A percentile compares a stretch with the other conserved stretches of the same genome.
Conservation (phyloP, 2,797 vertebrate genomes). For the Malurus splendens region DNA sequence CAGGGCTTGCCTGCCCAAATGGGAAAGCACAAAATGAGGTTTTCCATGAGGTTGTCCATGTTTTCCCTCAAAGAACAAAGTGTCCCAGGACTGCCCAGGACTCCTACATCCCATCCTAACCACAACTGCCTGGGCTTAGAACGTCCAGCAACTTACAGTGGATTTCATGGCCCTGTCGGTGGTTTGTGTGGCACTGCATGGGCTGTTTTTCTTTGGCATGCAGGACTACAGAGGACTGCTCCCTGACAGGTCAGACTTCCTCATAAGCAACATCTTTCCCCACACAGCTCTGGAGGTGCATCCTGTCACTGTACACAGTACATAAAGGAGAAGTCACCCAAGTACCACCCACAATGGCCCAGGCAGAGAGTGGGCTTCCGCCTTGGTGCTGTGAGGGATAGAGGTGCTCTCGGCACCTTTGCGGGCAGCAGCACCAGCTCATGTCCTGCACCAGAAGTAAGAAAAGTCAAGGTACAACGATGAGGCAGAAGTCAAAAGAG, state of each 20-base stretch:
- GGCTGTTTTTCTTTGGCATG: neutral
- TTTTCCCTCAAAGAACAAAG: neutral
- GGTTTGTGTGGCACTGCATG: neutral
- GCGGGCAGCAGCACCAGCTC: neutral
- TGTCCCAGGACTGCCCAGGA: neutral
- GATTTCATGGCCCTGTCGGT: rapidly evolving
- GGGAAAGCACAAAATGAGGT: neutral
- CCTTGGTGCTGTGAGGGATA: neutral
- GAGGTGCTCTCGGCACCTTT: neutral
- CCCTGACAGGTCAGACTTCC: neutral
- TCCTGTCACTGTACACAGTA: neutral
- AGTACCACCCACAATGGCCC: neutral
- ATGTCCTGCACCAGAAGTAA: neutral
- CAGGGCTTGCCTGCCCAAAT: neutral
- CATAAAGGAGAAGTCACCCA: neutral
- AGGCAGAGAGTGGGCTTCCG: neutral
- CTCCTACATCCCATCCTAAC: neutral
- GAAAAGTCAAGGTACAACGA: neutral
- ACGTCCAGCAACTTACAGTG: neutral
- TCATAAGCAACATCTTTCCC: rapidly evolving
- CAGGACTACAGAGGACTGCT: neutral
- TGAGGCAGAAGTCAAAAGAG: neutral
- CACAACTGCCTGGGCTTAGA: rapidly evolving
- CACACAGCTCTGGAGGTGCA: neutral
- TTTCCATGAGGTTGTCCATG: neutral